These are phyloP conservation scores for Astur gentilis DNA, from an alignment of 2,113 vertebrate genomes.

Conservation along the genomic window DNA sequence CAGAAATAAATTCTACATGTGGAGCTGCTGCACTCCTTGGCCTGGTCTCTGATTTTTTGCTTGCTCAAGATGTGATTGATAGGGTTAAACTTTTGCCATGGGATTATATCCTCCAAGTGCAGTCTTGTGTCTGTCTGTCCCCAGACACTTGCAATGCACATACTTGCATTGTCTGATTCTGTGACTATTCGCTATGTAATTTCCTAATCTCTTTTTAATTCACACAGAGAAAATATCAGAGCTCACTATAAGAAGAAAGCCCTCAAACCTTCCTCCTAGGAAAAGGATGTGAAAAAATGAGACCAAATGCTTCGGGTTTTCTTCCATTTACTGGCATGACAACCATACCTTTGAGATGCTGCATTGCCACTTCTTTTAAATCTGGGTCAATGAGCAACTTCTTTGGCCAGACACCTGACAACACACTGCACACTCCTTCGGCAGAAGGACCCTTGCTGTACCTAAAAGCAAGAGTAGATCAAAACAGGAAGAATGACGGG, in stretches of 20 bases:
- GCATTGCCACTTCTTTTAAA: not conserved
- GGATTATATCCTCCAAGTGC: not conserved
- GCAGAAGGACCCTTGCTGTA: not conserved
- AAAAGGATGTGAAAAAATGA: not conserved
- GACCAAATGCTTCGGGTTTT: not conserved
- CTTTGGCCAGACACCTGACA: not conserved
- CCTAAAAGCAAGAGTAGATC: not conserved
- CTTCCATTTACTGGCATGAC: not conserved
- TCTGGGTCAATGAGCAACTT: not conserved
- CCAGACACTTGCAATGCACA: not conserved
- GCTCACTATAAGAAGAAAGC: not conserved
- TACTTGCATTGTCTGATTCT: not conserved
- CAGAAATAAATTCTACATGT: not conserved
- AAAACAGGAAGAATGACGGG: not conserved
- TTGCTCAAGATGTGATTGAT: not conserved
- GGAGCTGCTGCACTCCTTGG: not conserved
- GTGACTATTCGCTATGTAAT: not conserved
- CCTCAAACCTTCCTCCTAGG: not conserved
- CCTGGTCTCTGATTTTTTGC: not conserved
- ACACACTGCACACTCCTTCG: not conserved
- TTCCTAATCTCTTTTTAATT: not conserved
- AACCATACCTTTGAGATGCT: not conserved
- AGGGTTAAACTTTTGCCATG: not conserved
- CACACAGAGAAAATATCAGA: not conserved
- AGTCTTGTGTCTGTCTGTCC: not conserved